Evolutionary conservation across 2,113 vertebrate species (phyloP).

Genomic region (Phaetusa simplex): DNA sequence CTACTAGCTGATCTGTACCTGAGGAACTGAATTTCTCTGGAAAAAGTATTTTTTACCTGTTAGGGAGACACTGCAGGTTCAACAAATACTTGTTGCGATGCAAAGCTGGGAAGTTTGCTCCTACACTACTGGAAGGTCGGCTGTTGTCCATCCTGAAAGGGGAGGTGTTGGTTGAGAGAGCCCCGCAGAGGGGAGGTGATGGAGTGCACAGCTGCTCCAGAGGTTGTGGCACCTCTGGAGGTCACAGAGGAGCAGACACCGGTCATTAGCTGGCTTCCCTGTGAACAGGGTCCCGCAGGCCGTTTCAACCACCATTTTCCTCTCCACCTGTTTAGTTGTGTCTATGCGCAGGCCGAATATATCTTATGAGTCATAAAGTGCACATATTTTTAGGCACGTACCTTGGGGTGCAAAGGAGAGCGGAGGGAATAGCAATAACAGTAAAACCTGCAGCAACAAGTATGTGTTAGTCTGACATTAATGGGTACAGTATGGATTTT

Average conservation of each 20-base stretch:
- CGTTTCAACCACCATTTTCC: not conserved
- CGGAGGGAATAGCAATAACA: constrained; percentile 37
- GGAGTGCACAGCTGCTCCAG: not conserved
- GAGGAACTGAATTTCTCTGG: not conserved
- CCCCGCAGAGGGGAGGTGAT: not conserved
- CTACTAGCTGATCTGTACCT: too few relatives aligned
- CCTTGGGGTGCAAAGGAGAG: constrained; percentile 16
- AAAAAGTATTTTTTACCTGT: not conserved
- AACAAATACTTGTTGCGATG: not conserved
- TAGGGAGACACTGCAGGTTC: not conserved
- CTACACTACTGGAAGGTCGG: accelerated
- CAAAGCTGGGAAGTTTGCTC: not conserved
- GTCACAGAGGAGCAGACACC: not conserved
- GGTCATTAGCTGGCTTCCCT: not conserved
- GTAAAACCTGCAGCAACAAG: constrained; percentile 67
- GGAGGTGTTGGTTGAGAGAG: not conserved
- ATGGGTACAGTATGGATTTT: constrained; percentile 65
- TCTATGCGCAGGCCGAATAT: not conserved
- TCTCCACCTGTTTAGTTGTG: not conserved
- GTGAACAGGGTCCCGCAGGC: accelerated
- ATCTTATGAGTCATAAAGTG: not conserved
- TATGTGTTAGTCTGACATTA: constrained; percentile 59
- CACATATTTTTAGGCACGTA: constrained; percentile 9
- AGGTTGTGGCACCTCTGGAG: not conserved
- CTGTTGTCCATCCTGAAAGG: not conserved